phyloP scores from a whole-genome alignment of 2,113 vertebrate species.

The Lagenorhynchus albirostris region DNA sequence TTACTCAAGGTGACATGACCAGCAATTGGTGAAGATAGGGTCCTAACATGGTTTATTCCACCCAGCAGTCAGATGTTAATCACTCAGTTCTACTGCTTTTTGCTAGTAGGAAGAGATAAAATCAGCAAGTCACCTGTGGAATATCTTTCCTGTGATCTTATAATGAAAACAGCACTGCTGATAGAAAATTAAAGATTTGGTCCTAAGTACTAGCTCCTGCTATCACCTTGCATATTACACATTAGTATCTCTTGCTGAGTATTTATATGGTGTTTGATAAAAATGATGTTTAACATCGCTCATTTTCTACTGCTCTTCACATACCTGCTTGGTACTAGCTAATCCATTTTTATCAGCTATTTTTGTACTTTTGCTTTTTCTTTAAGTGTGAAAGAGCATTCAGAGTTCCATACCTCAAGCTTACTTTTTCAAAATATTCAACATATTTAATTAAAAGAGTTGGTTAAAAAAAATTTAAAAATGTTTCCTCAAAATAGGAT shows the following conservation, averaged over 20 bases:
- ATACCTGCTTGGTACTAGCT: neutral
- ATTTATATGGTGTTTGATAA: neutral
- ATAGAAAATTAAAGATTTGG: conserved; percentile 3
- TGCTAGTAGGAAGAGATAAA: neutral
- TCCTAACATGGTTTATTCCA: neutral
- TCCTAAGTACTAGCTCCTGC: neutral
- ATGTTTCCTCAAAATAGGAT: neutral
- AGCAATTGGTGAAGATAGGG: neutral
- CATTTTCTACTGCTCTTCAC: neutral
- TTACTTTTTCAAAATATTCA: neutral
- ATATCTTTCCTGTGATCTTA: neutral
- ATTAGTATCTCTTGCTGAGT: neutral
- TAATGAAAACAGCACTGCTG: neutral
- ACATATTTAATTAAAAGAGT: neutral
- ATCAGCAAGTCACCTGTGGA: neutral
- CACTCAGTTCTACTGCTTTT: neutral
- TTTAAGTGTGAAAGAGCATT: neutral
- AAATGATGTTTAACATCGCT: neutral
- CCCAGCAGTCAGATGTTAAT: neutral
- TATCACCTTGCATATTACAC: neutral
- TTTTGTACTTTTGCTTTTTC: neutral
- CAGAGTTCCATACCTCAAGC: neutral
- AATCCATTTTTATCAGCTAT: neutral
- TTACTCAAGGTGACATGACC: neutral
- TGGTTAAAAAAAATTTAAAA: neutral